phyloP scores from a whole-genome alignment of 2,113 vertebrate genomes.

The Empidonax traillii region DNA sequence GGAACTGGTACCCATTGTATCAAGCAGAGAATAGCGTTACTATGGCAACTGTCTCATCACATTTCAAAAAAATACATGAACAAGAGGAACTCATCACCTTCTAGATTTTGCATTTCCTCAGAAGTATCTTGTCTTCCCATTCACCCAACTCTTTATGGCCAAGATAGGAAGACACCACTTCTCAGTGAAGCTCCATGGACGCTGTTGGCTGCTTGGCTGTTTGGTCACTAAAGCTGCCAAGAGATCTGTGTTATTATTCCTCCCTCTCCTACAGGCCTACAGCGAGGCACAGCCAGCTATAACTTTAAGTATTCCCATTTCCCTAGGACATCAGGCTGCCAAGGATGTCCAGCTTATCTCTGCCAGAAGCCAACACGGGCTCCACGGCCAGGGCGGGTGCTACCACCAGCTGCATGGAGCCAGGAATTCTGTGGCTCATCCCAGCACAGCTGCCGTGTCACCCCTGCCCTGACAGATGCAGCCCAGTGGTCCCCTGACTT shows the following conservation, averaged over 20 bases:
- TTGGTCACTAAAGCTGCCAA: neutral
- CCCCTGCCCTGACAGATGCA: neutral
- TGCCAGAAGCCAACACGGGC: neutral
- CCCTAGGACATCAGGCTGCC: neutral
- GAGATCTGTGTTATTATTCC: neutral
- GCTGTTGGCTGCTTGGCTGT: neutral
- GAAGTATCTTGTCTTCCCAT: neutral
- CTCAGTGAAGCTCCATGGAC: neutral
- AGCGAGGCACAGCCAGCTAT: neutral
- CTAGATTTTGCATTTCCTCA: neutral
- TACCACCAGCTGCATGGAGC: accelerated
- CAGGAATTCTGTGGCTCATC: neutral
- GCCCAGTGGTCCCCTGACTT: neutral
- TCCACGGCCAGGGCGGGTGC: neutral
- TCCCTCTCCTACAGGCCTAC: neutral
- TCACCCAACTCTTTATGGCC: neutral
- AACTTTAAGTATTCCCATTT: neutral
- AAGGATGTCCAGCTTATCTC: neutral
- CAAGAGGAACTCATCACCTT: neutral
- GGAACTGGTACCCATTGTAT: neutral
- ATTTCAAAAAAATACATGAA: neutral
- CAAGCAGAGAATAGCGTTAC: slow-evolving; percentile 41
- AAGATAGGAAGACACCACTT: neutral
- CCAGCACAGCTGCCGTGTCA: neutral
- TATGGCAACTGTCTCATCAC: slow-evolving; percentile 43